Evolutionary conservation across 2,113 vertebrate species (phyloP).

Genomic region (Eurypyga helias): DNA sequence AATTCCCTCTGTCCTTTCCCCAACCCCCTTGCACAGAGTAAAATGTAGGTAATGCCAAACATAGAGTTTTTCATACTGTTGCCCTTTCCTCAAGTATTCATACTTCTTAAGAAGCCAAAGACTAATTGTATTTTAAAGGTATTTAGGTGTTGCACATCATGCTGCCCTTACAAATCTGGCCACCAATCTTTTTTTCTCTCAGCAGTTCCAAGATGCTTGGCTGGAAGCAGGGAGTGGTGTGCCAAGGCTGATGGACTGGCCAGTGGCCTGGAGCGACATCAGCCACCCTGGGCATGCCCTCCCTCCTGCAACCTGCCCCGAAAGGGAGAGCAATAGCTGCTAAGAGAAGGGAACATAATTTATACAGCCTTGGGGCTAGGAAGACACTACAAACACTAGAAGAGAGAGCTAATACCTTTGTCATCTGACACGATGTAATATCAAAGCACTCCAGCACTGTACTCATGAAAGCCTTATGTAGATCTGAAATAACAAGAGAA

Average conservation of each 20-base stretch:
- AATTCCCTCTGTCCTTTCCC: not conserved
- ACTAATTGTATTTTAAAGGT: not conserved
- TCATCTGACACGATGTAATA: not conserved
- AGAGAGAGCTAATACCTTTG: not conserved
- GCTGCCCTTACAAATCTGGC: not conserved
- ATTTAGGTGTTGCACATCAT: not conserved
- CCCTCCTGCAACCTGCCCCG: accelerated
- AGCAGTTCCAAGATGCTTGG: not conserved
- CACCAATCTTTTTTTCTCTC: not conserved
- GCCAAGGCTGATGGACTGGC: not conserved
- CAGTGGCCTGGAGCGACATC: not conserved
- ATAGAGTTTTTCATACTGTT: not conserved
- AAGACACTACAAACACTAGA: accelerated
- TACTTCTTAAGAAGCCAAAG: not conserved
- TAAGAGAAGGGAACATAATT: not conserved
- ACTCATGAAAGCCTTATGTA: not conserved
- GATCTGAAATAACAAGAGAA: not conserved
- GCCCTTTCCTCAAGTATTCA: not conserved
- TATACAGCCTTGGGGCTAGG: not conserved
- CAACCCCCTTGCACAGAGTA: not conserved
- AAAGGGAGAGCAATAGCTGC: not conserved
- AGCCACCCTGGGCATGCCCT: accelerated
- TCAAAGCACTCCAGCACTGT: accelerated
- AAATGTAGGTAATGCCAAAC: not conserved
- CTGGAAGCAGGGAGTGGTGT: not conserved